Conservation (phyloP, 1,140 invertebrate genomes). For the Listronotus bonariensis region DNA sequence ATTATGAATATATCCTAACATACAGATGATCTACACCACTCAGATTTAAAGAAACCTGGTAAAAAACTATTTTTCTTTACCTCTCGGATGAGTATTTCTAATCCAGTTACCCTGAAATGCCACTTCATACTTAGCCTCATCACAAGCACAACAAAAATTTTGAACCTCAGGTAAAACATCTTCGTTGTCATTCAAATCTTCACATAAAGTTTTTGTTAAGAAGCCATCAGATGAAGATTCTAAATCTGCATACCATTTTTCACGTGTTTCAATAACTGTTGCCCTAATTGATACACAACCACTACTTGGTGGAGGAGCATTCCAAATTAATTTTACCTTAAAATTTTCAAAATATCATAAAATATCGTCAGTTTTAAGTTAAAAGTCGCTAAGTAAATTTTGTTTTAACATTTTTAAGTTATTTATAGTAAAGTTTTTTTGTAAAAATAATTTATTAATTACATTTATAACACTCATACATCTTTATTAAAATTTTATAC, state of each 20-base stretch:
- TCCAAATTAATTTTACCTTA: slow-evolving; percentile 69
- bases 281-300: slow-evolving; percentile 79
- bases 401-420: no score
- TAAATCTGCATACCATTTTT: slow-evolving; percentile 89
- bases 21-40: neutral
- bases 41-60: slow-evolving; percentile 53
- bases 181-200: slow-evolving; percentile 69
- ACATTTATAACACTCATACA: no score
- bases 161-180: slow-evolving; percentile 75
- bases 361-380: no score
- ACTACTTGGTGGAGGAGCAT: slow-evolving; percentile 71
- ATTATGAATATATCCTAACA: no score
- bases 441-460: no score
- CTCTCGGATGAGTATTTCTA: slow-evolving; percentile 94
- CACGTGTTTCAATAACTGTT: slow-evolving; percentile 79
- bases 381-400: no score
- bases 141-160: slow-evolving; percentile 84
- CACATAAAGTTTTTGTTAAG: slow-evolving; percentile 80
- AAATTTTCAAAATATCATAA: no score
- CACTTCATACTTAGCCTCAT: slow-evolving; percentile 92
- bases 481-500: no score
- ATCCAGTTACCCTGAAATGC: slow-evolving; percentile 98
- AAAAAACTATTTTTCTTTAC: slow-evolving; percentile 55
- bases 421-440: no score
- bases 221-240: slow-evolving; percentile 67